Base-by-base conservation (phyloP, 2,113 vertebrate genomes). In the Lates calcarifer region DNA sequence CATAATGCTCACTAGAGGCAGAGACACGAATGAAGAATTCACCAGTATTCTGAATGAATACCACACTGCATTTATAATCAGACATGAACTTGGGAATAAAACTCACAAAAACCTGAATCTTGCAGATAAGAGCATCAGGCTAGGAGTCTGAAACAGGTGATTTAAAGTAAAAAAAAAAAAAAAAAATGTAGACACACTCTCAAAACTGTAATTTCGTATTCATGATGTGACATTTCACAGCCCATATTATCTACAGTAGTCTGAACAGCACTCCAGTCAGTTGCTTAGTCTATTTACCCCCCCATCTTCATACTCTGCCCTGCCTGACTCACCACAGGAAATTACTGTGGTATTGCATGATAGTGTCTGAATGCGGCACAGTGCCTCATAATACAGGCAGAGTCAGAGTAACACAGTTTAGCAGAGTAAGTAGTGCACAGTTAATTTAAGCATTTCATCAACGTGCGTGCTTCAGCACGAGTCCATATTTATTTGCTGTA, bases 321-420 rank as follows among this genome's bases (percentile, higher is more conserved):
- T 10, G 41, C 28, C 35, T 79, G 64, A 86, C 51, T 74, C 70
- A 71, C 66, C 64, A 69, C 70, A 82, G 79, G 79, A 75, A 72
- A 76, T 83, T 56, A 79, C 53, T 72, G 58, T 33, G 31, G 49
- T 35, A 33, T 55, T 79, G 60, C 60, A 66, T 35, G 58, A 65
- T 67, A n/a, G 71, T 55, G 33, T 76, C 56, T 22, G 49, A 79
- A 77, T 33, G 58, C 29, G 57, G 45, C 35, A 14, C 2, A n/a
- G 26, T 33, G 49, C 13, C 33, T 39, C 14, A 37, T 29, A 22
- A 51, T 26, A 49, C 15, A n/a, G 9, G 14, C 17, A 51, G 7
- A 26, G 53, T 64, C 22, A 39, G 31, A 20, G 13, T 26, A 26
- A 43, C 26, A 41, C n/a, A 22, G 37, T 5, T 51, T n/a, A 18